These are phyloP conservation scores for Merluccius polli DNA, from an alignment of 2,797 vertebrate species.

Conservation along the genomic window DNA sequence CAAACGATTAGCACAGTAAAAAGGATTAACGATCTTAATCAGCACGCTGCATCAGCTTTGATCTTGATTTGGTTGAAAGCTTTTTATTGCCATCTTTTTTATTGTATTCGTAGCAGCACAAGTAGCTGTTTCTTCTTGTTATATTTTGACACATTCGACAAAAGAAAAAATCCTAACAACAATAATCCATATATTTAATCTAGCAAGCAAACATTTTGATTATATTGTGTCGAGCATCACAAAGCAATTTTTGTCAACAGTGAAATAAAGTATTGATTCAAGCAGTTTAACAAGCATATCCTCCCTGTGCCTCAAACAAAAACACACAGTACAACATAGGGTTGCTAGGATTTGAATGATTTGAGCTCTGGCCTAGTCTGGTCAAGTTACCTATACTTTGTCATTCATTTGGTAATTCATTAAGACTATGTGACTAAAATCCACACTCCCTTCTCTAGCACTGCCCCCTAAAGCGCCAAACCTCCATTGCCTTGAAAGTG, in stretches of 20 bases:
- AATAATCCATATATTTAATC: not conserved
- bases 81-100: not conserved
- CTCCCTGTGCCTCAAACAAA: slow-evolving; percentile 29
- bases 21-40: slow-evolving; percentile 4
- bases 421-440: slow-evolving; percentile 31
- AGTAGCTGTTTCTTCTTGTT: not conserved
- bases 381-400: slow-evolving; percentile 62
- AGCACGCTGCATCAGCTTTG: not conserved
- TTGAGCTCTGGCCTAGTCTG: slow-evolving; percentile 79
- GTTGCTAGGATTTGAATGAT: slow-evolving; percentile 19
- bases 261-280: slow-evolving; percentile 18
- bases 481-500: slow-evolving; percentile 35
- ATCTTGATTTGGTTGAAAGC: slow-evolving; percentile 7
- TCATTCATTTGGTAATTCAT: slow-evolving; percentile 23
- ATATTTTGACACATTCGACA: slow-evolving; percentile 2
- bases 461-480: slow-evolving; percentile 28
- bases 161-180: not conserved
- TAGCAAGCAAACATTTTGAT: slow-evolving; percentile 4
- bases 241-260: slow-evolving; percentile 25
- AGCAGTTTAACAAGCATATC: not conserved
- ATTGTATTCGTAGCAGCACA: not conserved
- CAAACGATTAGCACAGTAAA: slow-evolving; percentile 10
- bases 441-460: slow-evolving; percentile 33
- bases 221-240: slow-evolving; percentile 24
- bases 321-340: not conserved